A percentile compares a stretch with the other conserved stretches of the same genome.
phyloP scores from a whole-genome alignment of 2,113 vertebrate genomes.

The Bombycilla garrulus region DNA sequence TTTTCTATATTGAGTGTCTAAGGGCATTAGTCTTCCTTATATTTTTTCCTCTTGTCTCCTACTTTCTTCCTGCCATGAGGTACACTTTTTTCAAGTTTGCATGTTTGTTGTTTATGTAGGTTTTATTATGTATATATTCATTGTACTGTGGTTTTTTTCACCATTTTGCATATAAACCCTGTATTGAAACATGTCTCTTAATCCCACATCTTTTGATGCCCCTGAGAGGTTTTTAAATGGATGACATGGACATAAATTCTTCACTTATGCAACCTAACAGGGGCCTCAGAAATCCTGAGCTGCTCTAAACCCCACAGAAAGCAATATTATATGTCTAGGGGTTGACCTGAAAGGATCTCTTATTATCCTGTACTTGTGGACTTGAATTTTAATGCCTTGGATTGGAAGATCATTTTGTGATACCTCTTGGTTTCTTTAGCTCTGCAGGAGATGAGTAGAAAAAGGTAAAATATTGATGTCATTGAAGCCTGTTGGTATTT shows the following conservation, averaged over 20 bases:
- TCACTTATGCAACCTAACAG: neutral
- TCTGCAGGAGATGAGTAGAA: neutral
- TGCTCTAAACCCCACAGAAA: neutral
- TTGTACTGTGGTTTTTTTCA: neutral
- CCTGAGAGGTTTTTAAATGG: neutral
- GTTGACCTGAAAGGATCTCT: neutral
- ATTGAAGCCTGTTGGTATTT: neutral
- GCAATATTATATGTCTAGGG: neutral
- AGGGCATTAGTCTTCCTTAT: neutral
- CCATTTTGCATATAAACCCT: neutral
- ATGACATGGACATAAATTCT: neutral
- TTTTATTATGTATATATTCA: neutral
- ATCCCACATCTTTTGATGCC: neutral
- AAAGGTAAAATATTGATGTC: neutral
- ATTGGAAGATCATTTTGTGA: neutral
- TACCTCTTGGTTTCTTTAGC: neutral
- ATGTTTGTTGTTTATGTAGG: neutral
- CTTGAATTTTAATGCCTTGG: neutral
- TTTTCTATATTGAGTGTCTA: constrained; percentile 12
- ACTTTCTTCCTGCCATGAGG: neutral
- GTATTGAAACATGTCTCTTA: neutral
- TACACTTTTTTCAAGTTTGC: neutral
- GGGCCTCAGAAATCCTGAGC: neutral
- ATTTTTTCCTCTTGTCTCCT: neutral
- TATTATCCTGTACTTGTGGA: neutral